A percentile compares a stretch with the other conserved stretches of the same genome.
These are phyloP conservation scores for Aphidius colemani DNA, from an alignment of 2,888 invertebrate genomes.

Conservation along the genomic window DNA sequence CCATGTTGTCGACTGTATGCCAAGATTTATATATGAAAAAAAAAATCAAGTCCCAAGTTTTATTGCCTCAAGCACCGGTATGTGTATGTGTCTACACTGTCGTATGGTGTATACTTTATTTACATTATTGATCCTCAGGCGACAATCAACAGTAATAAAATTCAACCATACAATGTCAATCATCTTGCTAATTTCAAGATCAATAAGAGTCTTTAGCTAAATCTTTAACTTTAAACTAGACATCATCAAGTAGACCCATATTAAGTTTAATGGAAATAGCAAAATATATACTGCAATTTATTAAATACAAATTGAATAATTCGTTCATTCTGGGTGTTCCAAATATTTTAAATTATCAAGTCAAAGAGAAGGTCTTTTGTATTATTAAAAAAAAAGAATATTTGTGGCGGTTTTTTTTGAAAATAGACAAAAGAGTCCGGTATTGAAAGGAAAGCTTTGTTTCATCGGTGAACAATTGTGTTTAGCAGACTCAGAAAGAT, in stretches of 20 bases:
- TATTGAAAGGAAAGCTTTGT: constrained; percentile 34
- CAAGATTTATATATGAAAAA: constrained; percentile 31
- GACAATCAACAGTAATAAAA: constrained; percentile 28
- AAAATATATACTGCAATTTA: too few relatives aligned
- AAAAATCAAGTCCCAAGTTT: neutral
- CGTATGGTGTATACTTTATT: constrained; percentile 21
- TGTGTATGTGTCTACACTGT: neutral
- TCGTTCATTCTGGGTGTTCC: too few relatives aligned
- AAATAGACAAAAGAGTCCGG: too few relatives aligned
- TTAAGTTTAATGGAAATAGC: too few relatives aligned
- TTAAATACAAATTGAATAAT: too few relatives aligned
- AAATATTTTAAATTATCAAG: too few relatives aligned
- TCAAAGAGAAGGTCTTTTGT: too few relatives aligned
- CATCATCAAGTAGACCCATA: too few relatives aligned
- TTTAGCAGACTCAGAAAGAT: constrained; percentile 24
- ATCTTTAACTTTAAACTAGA: too few relatives aligned
- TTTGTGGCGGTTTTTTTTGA: too few relatives aligned
- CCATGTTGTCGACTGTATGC: constrained; percentile 45
- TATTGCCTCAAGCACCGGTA: constrained; percentile 19
- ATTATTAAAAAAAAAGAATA: too few relatives aligned
- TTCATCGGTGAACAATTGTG: constrained; percentile 31
- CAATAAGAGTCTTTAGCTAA: too few relatives aligned
- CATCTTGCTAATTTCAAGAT: neutral
- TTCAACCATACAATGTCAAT: constrained; percentile 23
- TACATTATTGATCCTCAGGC: constrained; percentile 20